Base-by-base conservation (phyloP, 1,140 invertebrate genomes). In the Carposina sasakii region DNA sequence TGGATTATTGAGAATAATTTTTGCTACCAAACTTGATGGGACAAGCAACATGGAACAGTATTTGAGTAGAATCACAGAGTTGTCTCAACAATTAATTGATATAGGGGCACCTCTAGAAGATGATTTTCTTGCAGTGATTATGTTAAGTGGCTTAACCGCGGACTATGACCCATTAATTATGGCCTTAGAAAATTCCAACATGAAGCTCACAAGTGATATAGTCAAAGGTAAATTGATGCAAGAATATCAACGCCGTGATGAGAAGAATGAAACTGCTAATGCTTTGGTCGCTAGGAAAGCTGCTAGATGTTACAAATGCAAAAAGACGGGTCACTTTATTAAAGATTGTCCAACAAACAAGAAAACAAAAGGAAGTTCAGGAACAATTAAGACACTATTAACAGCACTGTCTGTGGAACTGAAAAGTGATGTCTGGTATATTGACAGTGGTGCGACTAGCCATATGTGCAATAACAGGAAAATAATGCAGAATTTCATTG, bases 211-310 rank as follows among this genome's bases (percentile, higher is more conserved):
- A 1, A 60, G 42, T 37, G 54, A 60, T 6, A 12, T 51, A 8
- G 49, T 60, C 5, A 60, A 60, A 33, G 16, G 13, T 9, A 60
- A 56, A 28, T 19, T 60, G n/a, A 23, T 57, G 13, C 57, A 60
- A 21, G 57, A 60, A 33, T 9, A 33, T 19, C 4, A 3, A 2
- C 21, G 46, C 3, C 37, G 36, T 16, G 24, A 12, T 28, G 31
- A 41, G 0, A 33, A 1, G 37, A 31, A n/a, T 2, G 45, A 52
- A 9, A 42, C n/a, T 28, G 51, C 15, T n/a, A 10, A 20, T 2
- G 44, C 24, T 2, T 3, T 19, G 19, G 15, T 15, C n/a, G 16
- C 20, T 13, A 15, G 22, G 17, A 48, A 40, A 31, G 10, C 2
- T 12, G n/a, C 24, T 2, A 54, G 40, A 33, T 44, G 52, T 22